Evolutionary conservation across 2,113 vertebrate genomes (phyloP).

Genomic region (Neodon shergylaensis): DNA sequence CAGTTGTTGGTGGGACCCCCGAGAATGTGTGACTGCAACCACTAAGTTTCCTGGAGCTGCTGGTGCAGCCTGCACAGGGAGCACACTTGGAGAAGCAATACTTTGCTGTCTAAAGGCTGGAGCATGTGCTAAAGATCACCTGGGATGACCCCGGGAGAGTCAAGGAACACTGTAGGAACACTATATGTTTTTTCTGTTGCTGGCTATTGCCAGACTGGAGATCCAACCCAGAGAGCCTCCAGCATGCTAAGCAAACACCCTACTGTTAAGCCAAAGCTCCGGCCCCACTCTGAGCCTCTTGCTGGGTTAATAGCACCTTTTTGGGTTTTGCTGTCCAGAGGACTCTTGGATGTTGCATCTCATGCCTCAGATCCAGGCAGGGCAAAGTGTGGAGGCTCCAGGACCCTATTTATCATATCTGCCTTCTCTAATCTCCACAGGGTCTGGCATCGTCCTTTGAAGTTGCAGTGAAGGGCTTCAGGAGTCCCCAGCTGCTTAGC

Average conservation of each 20-base stretch:
- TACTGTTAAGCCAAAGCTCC: not conserved
- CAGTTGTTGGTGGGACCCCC: not conserved
- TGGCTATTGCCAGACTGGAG: not conserved
- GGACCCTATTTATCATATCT: not conserved
- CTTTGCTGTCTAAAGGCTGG: not conserved
- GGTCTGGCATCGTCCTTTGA: not conserved
- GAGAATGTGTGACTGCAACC: not conserved
- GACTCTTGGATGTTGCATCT: not conserved
- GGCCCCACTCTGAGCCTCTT: rapidly evolving
- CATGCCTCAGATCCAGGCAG: not conserved
- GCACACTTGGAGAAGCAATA: not conserved
- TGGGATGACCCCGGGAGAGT: not conserved
- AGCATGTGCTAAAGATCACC: not conserved
- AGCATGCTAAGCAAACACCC: not conserved
- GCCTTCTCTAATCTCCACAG: not conserved
- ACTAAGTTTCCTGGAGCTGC: not conserved
- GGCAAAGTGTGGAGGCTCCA: not conserved
- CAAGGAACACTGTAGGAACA: too few species aligned
- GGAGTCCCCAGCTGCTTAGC: not conserved
- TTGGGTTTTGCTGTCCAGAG: not conserved
- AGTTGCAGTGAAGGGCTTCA: not conserved
- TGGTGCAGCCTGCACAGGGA: not conserved
- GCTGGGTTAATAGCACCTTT: not conserved
- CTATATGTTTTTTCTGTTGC: not conserved
- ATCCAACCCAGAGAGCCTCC: not conserved